Conservation (phyloP, 1,140 invertebrate genomes). For the Diabrotica virgifera region DNA sequence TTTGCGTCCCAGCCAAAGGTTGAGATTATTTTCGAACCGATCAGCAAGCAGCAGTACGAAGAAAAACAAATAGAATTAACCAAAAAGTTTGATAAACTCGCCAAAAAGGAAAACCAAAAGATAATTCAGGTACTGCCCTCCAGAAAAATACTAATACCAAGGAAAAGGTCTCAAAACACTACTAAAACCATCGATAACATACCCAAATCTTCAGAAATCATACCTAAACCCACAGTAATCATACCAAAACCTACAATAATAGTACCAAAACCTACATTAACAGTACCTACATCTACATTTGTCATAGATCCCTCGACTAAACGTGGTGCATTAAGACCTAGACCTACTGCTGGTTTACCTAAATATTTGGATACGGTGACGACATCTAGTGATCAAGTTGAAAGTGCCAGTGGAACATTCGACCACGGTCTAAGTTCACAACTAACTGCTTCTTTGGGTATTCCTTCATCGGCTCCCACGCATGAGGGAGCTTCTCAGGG, state of each 20-base stretch:
- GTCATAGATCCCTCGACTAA: neutral
- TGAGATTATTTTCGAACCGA: slow-evolving; percentile 37
- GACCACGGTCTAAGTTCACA: slow-evolving; percentile 15
- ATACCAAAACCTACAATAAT: neutral
- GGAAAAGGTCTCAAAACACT: neutral
- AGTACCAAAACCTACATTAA: neutral
- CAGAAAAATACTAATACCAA: neutral
- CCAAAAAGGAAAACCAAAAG: slow-evolving; percentile 43
- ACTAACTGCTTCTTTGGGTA: slow-evolving; percentile 19
- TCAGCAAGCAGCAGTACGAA: slow-evolving; percentile 32
- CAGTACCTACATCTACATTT: neutral
- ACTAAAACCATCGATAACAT: no score
- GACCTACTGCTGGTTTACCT: neutral
- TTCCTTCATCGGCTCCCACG: slow-evolving; percentile 11
- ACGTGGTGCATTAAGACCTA: no score
- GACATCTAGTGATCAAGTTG: slow-evolving; percentile 1
- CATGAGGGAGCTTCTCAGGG: slow-evolving; percentile 11
- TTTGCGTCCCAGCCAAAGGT: slow-evolving; percentile 36
- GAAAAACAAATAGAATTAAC: slow-evolving; percentile 40
- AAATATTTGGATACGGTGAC: neutral
- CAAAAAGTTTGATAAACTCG: slow-evolving; percentile 38
- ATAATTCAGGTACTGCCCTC: slow-evolving; percentile 23
- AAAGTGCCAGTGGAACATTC: neutral
- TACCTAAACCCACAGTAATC: neutral
- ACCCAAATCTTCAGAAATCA: no score